These are phyloP conservation scores for Bombus waltoni DNA, from an alignment of 1,140 invertebrate genomes.

Conservation along the genomic window DNA sequence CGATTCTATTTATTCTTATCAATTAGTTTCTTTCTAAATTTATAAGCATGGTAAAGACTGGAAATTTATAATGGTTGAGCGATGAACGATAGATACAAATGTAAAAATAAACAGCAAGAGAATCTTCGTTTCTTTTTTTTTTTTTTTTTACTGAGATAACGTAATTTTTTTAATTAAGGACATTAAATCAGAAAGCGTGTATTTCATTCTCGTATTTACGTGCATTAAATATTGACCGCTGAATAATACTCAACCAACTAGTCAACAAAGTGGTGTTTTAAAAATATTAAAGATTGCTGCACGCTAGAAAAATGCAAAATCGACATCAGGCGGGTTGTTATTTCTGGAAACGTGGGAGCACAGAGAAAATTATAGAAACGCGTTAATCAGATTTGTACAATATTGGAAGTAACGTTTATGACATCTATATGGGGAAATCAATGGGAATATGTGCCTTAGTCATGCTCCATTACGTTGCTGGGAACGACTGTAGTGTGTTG, in stretches of 20 bases:
- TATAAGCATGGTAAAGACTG: background rate
- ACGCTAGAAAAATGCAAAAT: background rate
- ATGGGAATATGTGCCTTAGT: constrained; percentile 27
- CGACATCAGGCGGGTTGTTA: background rate
- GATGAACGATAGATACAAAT: background rate
- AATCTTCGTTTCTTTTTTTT: background rate
- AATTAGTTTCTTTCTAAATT: background rate
- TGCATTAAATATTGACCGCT: background rate
- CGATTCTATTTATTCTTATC: too few species aligned
- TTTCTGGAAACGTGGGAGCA: background rate
- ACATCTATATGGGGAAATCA: background rate
- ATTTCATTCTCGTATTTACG: background rate
- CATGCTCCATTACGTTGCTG: background rate
- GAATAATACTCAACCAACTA: background rate
- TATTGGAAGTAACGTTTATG: constrained; percentile 51
- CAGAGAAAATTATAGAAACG: background rate
- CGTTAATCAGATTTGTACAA: background rate
- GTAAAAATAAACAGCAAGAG: background rate
- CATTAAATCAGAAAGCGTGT: background rate
- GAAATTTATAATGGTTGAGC: background rate
- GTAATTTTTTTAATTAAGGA: background rate
- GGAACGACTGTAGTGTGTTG: background rate
- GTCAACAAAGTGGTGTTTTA: background rate
- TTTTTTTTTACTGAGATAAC: background rate
- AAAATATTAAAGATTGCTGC: background rate